These are phyloP conservation scores for Amphimedon queenslandica DNA, from an alignment of 37 sponge, comb jelly and placozoan species.

Conservation along the genomic window DNA sequence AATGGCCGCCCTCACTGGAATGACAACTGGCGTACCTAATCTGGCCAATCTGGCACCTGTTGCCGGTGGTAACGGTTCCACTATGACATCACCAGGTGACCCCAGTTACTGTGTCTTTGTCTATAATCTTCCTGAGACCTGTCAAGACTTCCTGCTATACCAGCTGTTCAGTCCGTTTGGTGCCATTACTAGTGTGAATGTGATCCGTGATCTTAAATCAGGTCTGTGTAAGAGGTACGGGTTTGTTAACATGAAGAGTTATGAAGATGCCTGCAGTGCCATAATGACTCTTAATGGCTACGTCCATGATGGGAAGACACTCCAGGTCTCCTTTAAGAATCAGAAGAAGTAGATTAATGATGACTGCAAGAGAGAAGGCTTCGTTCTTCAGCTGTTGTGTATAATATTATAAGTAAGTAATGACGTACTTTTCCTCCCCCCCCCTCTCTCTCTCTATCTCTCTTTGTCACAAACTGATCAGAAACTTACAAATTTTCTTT, in stretches of 20 bases:
- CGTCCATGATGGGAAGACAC: constrained; percentile 55
- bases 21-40: background rate
- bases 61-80: constrained; percentile 4
- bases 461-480: no score
- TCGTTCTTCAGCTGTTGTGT: no score
- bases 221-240: constrained; percentile 85
- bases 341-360: constrained; percentile 6
- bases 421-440: no score
- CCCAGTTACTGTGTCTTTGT: constrained; percentile 73
- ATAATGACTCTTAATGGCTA: constrained; percentile 65
- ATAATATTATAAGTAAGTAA: no score
- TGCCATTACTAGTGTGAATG: constrained; percentile 79
- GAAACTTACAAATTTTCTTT: no score
- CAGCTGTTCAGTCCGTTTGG: constrained; percentile 88
- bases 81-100: background rate
- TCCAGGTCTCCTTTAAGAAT: constrained; percentile 87
- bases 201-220: constrained; percentile 51
- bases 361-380: no score
- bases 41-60: background rate
- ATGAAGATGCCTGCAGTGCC: constrained; percentile 79
- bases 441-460: no score
- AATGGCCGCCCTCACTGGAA: no score
- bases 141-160: constrained; percentile 75
- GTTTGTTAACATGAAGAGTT: constrained; percentile 91
- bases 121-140: constrained; percentile 77